Percentiles rank a stretch among this genome's conserved stretches.
These are phyloP conservation scores for Chorisops tibialis DNA, from an alignment of 2,888 invertebrate genomes.

Conservation along the genomic window DNA sequence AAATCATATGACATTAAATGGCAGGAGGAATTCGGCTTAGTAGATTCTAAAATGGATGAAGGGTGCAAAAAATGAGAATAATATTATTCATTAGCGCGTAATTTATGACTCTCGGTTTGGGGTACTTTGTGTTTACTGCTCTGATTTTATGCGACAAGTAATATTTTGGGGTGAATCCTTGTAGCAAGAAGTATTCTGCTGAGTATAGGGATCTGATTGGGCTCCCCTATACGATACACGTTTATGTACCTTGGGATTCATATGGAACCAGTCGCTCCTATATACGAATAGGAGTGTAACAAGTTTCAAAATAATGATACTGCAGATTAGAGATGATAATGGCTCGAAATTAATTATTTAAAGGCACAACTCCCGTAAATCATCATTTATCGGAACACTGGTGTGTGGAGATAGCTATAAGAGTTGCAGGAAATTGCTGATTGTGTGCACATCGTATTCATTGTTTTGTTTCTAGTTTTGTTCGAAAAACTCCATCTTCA, in stretches of 20 bases:
- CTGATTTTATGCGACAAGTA: constrained; percentile 20
- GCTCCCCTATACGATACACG: not conserved
- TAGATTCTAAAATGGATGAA: constrained; percentile 10
- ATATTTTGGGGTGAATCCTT: not conserved
- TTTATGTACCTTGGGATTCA: not conserved
- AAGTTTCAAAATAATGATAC: constrained; percentile 13
- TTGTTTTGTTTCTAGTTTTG: no score
- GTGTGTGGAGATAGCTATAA: not conserved
- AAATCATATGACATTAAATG: not conserved
- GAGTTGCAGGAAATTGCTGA: constrained; percentile 9
- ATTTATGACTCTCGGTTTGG: constrained; percentile 26
- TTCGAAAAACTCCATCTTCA: no score
- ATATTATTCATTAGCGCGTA: constrained; percentile 28
- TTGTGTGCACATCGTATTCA: not conserved
- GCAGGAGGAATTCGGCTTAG: not conserved
- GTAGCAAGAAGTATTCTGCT: not conserved
- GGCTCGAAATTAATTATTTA: constrained; percentile 36
- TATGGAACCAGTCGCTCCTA: not conserved
- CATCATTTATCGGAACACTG: constrained; percentile 35
- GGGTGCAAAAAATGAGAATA: constrained; percentile 18
- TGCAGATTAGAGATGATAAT: constrained; percentile 33
- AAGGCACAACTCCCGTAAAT: constrained; percentile 36
- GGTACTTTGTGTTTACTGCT: constrained; percentile 24
- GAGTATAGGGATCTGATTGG: not conserved
- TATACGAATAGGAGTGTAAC: not conserved